phyloP scores from a whole-genome alignment of 1,140 invertebrate species.

The Laupala kohalensis region DNA sequence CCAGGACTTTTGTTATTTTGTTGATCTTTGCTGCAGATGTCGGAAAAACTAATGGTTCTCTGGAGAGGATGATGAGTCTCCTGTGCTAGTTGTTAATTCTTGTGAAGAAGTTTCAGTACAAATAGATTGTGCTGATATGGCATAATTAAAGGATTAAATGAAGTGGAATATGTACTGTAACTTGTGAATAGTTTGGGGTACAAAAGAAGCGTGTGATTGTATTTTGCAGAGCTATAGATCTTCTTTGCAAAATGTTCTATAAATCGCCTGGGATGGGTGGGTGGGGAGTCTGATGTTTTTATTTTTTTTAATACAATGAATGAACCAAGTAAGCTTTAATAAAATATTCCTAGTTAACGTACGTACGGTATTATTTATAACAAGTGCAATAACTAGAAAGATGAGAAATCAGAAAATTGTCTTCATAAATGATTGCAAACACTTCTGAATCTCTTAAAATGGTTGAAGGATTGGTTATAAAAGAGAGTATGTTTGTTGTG shows the following conservation, averaged over 20 bases:
- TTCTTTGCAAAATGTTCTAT: neutral
- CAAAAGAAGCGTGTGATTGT: neutral
- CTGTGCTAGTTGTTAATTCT: neutral
- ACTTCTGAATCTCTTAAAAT: conserved; percentile 1
- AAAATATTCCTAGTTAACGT: neutral
- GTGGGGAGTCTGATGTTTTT: neutral
- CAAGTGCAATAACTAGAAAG: conserved; percentile 3
- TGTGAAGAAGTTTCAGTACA: neutral
- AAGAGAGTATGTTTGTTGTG: neutral
- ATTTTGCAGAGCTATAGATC: neutral
- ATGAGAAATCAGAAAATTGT: neutral
- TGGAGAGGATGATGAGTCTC: neutral
- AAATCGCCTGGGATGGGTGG: neutral
- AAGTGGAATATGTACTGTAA: neutral
- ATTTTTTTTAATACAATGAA: neutral
- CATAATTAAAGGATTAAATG: neutral
- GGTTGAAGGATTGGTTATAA: neutral
- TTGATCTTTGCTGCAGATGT: neutral
- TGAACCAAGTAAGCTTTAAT: conserved; percentile 3
- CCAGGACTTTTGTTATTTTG: neutral
- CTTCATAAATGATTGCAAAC: neutral
- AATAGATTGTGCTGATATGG: neutral
- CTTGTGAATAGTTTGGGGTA: conserved; percentile 11
- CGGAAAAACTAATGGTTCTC: neutral
- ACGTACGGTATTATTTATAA: conserved; percentile 7